Evolutionary conservation across 2,113 vertebrate genomes (phyloP), one percentile per base, ranked within the genome.

Genomic region (Crocuta crocuta): DNA sequence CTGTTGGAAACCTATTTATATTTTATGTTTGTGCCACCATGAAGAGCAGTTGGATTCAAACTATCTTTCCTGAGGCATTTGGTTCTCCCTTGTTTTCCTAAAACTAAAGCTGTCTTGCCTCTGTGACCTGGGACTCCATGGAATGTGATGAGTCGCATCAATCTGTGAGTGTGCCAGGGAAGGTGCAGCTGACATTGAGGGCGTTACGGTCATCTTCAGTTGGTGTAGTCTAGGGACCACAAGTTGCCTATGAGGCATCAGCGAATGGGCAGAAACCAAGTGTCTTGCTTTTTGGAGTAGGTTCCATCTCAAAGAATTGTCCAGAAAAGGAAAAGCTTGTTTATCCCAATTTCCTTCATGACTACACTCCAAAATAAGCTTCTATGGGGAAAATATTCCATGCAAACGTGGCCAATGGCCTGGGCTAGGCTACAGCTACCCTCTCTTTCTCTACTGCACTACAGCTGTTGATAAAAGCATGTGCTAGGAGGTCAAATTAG

Each of bases 391-490:
- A 43, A 21, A 4, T 1, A 13, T 45, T 48, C 63, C 11, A 3
- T 2, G n/a, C 3, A 3, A 43, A 26, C 1, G 19, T n/a, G 63
- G 16, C 78, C 6, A 6, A 10, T 19, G 65, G 53, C 80, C 76
- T 21, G 9, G n/a, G 66, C 35, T 1, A 3, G 43, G 55, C 10
- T 33, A 45, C 43, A 21, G 68, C 24, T 7, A 0, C 10, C 33
- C 63, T 63, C 43, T 68, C 68, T 63, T 33, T 48, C 33, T 71
- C 19, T 9, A 7, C 8, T 35, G 31, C 10, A 1, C 13, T 10
- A 1, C 39, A 9, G n/a, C 7, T 8, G 3, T 10, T 10, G 78
- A 33, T 39, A n/a, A 7, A 28, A 3, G 35, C n/a, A 0, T 4
- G 4, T 45, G n/a, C 24, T 50, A 23, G n/a, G 21, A 17, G 39